Base-by-base conservation (phyloP, 2,888 invertebrate genomes). In the Tachystola acroxantha region DNA sequence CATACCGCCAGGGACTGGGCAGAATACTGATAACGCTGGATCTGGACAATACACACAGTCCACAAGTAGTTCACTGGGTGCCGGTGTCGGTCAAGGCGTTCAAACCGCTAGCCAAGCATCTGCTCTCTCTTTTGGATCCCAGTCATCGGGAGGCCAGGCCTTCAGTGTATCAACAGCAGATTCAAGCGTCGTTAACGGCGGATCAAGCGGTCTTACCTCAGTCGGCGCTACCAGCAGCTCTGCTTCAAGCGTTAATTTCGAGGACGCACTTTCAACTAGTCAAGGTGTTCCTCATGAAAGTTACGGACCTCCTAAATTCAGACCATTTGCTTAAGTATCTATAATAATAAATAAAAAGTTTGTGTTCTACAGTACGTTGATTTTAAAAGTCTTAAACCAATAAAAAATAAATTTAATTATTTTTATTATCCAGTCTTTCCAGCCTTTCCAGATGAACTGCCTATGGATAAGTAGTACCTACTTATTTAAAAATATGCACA, bases 251-350 rank as follows among this genome's bases (percentile, higher is more conserved):
- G 27, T n/a, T 16, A 50, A 46, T 33, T 71, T 51, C 34, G 64
- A 65, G 9, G 69, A 57, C 45, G 45, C 58, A n/a, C 56, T 80
- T 38, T 62, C 76, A 31, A 69, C 79, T 64, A 76, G 71, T 68
- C 85, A 84, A 54, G 79, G 81, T 35, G 53, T 84, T 30, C 85
- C 86, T 32, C 76, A 84, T 42, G 75, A 80, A 70, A 64, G 70
- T 20, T 86, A 85, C 41, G 85, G 85, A 48, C 48, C 64, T 43
- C 84, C 85, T 27, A 72, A 70, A 41, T 86, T 81, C 64, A 73
- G 74, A 51, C 46, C 3, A 16, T 16, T 16, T n/a, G n/a, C n/a
- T n/a, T n/a, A n/a, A 37, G 30, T 48, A 45, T 19, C 25, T 34
- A 12, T 9, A 6, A 6, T 10, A 6, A 14, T 33, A 3, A 22